Evolutionary conservation across 1,140 invertebrate species (phyloP), one percentile per base, ranked within the genome.

Genomic region (Drosophila seguyi): DNA sequence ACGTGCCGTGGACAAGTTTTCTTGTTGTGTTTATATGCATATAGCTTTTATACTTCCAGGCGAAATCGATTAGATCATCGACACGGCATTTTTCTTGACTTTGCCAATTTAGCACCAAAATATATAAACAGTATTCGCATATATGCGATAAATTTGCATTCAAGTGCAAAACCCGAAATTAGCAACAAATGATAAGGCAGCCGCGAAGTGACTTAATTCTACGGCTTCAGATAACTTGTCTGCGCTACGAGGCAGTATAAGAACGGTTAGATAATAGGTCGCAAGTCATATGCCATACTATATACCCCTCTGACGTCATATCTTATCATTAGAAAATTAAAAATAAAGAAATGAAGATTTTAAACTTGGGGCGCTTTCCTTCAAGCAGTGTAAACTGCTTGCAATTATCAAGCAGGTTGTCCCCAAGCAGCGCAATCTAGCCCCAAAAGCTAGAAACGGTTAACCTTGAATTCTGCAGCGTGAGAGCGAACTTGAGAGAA

Each of bases 11-110:
- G 34, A 59, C 73, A 41, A 55, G 56, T 42, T 59, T 58, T 47
- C 48, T 38, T 22, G 38, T 38, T 55, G 39, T 39, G 4, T 34
- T 27, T 66, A 45, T 56, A 58, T 60, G 22, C 27, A 20, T 39
- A 20, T 18, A 57, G 14, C 36, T 29, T 47, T 53, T 72, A 62
- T 79, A 60, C 34, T 79, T 84, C 57, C 61, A 71, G 75, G 27
- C 68, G 31, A 44, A 69, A 55, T 34, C 39, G 58, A 88, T 88
- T 88, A 90, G 84, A 90, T 88, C 84, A 88, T 88, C 84, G 50
- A 29, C 50, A 22, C 42, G 63, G 65, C 18, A 81, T 65, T 69
- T 80, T 76, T 87, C 52, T 68, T 36, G 38, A 13, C 62, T 36
- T 27, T 53, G 55, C 50, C 48, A 56, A 48, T 75, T 59, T 75